Percentiles rank a stretch among this genome's conserved stretches.
phyloP scores from a whole-genome alignment of 2,113 vertebrate species.

The Myotis yumanensis region DNA sequence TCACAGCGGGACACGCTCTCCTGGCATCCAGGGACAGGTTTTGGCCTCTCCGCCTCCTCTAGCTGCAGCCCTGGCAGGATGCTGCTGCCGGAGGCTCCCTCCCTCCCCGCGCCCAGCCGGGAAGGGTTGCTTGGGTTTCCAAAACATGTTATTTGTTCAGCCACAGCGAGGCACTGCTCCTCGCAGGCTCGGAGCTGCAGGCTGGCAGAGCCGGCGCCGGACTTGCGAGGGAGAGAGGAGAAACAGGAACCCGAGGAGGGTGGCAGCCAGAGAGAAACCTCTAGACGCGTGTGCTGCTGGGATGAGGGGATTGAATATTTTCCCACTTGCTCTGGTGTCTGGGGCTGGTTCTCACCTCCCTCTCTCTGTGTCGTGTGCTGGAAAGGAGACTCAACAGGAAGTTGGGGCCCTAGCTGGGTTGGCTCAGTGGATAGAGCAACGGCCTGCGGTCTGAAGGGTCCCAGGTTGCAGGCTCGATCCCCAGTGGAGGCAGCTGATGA shows the following conservation, averaged over 20 bases:
- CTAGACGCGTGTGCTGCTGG: constrained; percentile 2
- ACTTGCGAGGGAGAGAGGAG: not conserved
- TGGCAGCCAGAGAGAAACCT: not conserved
- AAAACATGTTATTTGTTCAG: constrained; percentile 55
- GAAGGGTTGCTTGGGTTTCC: constrained; percentile 52
- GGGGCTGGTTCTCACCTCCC: constrained; percentile 17
- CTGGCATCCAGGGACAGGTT: not conserved
- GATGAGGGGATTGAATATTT: not conserved
- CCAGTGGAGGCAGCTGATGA: too few species aligned
- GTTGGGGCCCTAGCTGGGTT: not conserved
- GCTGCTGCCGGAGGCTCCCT: not conserved
- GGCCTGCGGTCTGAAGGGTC: too few species aligned
- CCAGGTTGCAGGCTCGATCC: too few species aligned
- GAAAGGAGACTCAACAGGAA: not conserved
- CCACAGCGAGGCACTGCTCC: constrained; percentile 48
- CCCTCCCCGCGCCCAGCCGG: not conserved
- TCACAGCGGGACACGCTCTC: not conserved
- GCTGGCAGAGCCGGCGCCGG: constrained; percentile 35
- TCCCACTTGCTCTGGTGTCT: constrained; percentile 28
- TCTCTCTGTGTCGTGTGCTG: not conserved
- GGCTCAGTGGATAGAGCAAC: too few species aligned
- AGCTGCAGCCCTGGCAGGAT: not conserved
- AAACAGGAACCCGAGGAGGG: not conserved
- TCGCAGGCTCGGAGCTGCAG: not conserved
- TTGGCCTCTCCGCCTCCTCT: not conserved